These are phyloP conservation scores for Aporophyla nigra DNA, from an alignment of 2,888 invertebrate species.

Conservation along the genomic window DNA sequence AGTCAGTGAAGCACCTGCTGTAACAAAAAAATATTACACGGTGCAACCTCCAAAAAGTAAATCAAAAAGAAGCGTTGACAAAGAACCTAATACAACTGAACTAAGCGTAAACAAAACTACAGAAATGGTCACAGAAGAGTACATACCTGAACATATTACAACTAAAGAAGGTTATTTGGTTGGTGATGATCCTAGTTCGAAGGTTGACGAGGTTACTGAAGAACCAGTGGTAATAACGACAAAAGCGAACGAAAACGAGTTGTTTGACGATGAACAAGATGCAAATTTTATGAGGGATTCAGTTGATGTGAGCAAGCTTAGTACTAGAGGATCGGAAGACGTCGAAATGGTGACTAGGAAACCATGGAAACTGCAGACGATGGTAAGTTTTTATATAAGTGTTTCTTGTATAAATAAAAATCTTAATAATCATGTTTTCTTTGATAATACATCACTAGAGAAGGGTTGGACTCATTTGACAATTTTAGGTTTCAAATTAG, in stretches of 20 bases:
- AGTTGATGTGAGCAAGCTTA: conserved; percentile 76
- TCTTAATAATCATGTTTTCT: not conserved
- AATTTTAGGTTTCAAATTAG: too few relatives aligned
- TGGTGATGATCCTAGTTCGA: conserved; percentile 40
- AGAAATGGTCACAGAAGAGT: conserved; percentile 8
- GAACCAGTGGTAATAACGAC: conserved; percentile 47
- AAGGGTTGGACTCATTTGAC: not conserved
- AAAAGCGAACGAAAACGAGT: conserved; percentile 45
- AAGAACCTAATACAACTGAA: conserved; percentile 1
- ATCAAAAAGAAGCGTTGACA: conserved; percentile 30
- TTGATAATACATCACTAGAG: not conserved
- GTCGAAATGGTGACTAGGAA: conserved; percentile 74
- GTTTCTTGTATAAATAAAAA: not conserved
- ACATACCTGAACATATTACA: conserved; percentile 35
- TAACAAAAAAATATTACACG: conserved; percentile 50
- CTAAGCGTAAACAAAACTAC: not conserved
- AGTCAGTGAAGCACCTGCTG: conserved; percentile 52
- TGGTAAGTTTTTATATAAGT: conserved; percentile 62
- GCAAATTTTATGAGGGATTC: conserved; percentile 74
- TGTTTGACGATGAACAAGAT: conserved; percentile 50
- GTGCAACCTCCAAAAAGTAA: conserved; percentile 31
- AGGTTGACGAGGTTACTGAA: conserved; percentile 16
- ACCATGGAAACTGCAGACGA: conserved; percentile 37
- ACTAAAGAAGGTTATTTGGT: conserved; percentile 63
- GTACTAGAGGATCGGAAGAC: conserved; percentile 73